Evolutionary conservation across 2,797 vertebrate genomes (phyloP).

Genomic region (Schizothorax lantsangensis): DNA sequence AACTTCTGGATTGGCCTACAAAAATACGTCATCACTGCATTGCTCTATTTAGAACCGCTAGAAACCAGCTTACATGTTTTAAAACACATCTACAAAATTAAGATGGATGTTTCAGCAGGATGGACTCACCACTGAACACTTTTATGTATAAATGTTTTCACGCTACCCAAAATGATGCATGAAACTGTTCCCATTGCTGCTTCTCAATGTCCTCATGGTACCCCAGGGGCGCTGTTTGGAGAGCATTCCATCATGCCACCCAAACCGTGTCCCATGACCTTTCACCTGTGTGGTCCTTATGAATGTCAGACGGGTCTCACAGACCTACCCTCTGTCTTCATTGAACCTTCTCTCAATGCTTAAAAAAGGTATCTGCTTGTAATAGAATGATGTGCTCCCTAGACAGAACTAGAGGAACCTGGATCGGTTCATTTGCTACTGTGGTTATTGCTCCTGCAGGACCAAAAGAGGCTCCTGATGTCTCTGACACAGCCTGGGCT

Average conservation of each 20-base stretch:
- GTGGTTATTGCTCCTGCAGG: conserved; percentile 57
- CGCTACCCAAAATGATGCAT: conserved; percentile 37
- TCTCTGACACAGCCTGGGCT: conserved; percentile 21
- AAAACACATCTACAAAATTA: not conserved
- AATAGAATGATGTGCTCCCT: conserved; percentile 52
- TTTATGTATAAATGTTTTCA: conserved; percentile 4
- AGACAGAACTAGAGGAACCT: conserved; percentile 30
- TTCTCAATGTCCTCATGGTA: conserved; percentile 48
- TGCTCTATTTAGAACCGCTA: not conserved
- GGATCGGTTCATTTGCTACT: conserved; percentile 42
- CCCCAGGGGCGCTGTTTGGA: conserved; percentile 65
- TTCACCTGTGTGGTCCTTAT: conserved; percentile 69
- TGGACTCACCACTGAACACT: not conserved
- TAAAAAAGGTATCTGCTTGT: conserved; percentile 53
- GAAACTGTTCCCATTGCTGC: conserved; percentile 25
- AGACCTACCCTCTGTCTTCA: conserved; percentile 53
- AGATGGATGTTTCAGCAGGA: conserved; percentile 4
- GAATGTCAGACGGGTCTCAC: conserved; percentile 57
- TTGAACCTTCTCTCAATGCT: conserved; percentile 50
- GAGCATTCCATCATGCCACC: conserved; percentile 74
- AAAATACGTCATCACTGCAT: not conserved
- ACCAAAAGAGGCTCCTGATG: conserved; percentile 43
- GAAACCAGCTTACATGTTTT: not conserved
- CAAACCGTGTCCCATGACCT: conserved; percentile 72
- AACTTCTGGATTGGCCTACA: not conserved